A percentile compares a stretch with the other conserved stretches of the same genome.
These are phyloP conservation scores for Peromyscus attwateri DNA, from an alignment of 2,797 vertebrate species.

Conservation along the genomic window DNA sequence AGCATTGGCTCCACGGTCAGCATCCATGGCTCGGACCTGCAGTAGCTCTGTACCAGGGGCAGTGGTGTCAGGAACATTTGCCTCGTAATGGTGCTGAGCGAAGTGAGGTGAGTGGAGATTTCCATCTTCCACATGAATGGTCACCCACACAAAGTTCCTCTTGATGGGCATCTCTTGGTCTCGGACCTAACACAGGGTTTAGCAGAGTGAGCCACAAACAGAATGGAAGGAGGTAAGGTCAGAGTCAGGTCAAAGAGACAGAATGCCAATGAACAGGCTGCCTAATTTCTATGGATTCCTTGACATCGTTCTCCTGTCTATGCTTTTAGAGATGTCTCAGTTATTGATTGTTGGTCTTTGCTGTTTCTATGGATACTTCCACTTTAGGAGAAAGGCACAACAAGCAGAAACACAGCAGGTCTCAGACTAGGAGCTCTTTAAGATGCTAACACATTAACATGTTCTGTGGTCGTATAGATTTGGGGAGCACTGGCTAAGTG, in stretches of 20 bases:
- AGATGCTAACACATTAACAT: background rate
- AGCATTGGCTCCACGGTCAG: conserved; percentile 94
- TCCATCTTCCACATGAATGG: conserved; percentile 92
- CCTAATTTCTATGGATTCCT: background rate
- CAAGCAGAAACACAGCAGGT: background rate
- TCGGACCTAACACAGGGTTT: conserved; percentile 90
- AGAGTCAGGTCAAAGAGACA: background rate
- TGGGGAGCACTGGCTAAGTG: conserved; percentile 14
- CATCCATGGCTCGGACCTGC: conserved; percentile 94
- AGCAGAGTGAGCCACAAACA: background rate
- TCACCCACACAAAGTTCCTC: conserved; percentile 94
- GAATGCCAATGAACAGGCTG: background rate
- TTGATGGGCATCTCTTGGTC: conserved; percentile 98
- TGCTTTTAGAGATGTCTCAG: conserved; percentile 2
- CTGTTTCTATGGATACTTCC: conserved; percentile 19
- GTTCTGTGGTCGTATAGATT: background rate
- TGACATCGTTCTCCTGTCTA: background rate
- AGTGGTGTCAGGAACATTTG: conserved; percentile 89
- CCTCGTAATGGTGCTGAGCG: conserved; percentile 91
- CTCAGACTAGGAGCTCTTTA: conserved; percentile 19
- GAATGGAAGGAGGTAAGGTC: background rate
- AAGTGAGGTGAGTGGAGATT: conserved; percentile 95
- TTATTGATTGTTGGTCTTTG: background rate
- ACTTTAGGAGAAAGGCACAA: conserved; percentile 33
- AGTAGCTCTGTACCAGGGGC: conserved; percentile 91